A percentile compares a stretch with the other conserved stretches of the same genome.
Evolutionary conservation across 2,797 vertebrate genomes (phyloP).

Genomic region (Pseudochirops cupreus): DNA sequence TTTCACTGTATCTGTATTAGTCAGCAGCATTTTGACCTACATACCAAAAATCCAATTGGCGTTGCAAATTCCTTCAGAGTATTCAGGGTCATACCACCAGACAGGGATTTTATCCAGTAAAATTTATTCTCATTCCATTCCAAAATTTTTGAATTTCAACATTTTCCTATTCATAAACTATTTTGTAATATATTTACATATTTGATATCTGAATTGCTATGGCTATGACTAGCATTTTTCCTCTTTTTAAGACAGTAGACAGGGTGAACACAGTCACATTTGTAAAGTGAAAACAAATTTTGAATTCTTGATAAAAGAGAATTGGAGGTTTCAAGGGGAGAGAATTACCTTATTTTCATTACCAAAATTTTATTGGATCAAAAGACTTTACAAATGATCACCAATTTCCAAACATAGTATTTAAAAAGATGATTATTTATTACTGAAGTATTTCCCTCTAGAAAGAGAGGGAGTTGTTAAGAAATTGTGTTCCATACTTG

Average conservation of each 20-base stretch:
- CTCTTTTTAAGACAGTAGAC: neutral
- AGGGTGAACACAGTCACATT: neutral
- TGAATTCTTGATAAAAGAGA: conserved; percentile 15
- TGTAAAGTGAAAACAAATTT: neutral
- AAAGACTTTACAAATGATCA: neutral
- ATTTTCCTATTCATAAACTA: conserved; percentile 30
- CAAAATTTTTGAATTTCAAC: conserved; percentile 5
- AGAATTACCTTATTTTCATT: neutral
- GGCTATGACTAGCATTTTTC: neutral
- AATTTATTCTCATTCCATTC: conserved; percentile 40
- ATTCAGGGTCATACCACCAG: conserved; percentile 9
- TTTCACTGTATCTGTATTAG: conserved; percentile 48
- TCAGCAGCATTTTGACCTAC: neutral
- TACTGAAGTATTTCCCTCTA: neutral
- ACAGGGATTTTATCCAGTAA: conserved; percentile 29
- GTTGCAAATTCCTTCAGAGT: neutral
- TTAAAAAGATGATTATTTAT: neutral
- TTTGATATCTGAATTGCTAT: neutral
- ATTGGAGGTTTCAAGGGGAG: neutral
- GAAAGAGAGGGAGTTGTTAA: neutral
- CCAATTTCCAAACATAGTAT: neutral
- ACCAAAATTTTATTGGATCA: neutral
- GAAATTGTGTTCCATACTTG: neutral
- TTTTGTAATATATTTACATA: conserved; percentile 26
- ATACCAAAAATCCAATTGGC: conserved; percentile 40